These are phyloP conservation scores for Empidonax traillii DNA, from an alignment of 2,113 vertebrate species.

Conservation along the genomic window DNA sequence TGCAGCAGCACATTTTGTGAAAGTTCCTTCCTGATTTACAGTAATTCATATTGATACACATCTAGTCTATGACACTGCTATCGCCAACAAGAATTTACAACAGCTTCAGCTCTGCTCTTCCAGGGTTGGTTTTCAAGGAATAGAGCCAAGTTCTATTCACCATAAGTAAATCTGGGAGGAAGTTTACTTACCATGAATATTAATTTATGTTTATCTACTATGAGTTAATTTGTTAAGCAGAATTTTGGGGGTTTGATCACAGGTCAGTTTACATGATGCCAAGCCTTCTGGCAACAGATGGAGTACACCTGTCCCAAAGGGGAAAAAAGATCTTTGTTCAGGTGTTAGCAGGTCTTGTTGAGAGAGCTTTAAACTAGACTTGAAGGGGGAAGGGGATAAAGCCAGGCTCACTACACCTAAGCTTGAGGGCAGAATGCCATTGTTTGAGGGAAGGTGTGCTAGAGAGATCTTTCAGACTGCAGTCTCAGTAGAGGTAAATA, in stretches of 20 bases:
- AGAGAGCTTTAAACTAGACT: neutral
- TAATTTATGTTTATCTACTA: neutral
- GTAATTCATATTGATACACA: slow-evolving; percentile 6
- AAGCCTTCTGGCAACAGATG: neutral
- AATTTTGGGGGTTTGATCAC: neutral
- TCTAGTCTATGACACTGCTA: neutral
- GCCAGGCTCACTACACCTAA: neutral
- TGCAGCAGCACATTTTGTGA: neutral
- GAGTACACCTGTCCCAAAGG: neutral
- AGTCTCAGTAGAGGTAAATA: neutral
- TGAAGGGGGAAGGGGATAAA: neutral
- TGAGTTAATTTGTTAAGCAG: slow-evolving; percentile 13
- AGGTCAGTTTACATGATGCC: neutral
- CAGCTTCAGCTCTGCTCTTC: slow-evolving; percentile 18
- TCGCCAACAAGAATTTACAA: neutral
- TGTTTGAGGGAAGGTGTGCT: neutral
- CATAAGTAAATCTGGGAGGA: slow-evolving; percentile 8
- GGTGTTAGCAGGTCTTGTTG: neutral
- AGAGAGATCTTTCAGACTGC: neutral
- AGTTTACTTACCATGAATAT: slow-evolving; percentile 29
- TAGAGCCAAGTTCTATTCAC: slow-evolving; percentile 31
- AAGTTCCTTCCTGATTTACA: neutral
- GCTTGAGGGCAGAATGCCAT: neutral
- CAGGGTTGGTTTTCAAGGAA: neutral
- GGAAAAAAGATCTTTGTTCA: neutral